Evolutionary conservation across 2,113 vertebrate species (phyloP).

Genomic region (Stomatorhinus ivindoensis): DNA sequence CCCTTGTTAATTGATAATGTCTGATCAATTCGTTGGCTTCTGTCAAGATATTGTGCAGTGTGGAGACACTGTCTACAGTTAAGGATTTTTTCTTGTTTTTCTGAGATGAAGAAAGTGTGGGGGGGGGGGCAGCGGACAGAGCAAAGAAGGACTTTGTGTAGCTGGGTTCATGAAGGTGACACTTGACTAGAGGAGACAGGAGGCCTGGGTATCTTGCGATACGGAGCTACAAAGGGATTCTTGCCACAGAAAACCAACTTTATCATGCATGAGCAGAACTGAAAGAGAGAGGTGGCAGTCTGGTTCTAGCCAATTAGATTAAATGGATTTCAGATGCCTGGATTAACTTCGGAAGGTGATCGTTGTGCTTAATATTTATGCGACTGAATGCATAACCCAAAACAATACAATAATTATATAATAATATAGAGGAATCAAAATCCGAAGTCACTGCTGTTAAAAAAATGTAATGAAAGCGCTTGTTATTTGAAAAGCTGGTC

Average conservation of each 20-base stretch:
- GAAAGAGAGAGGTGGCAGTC: neutral
- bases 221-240: slow-evolving; percentile 42
- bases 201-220: slow-evolving; percentile 60
- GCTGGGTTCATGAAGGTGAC: slow-evolving; percentile 30
- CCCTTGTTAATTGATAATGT: neutral
- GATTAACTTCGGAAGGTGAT: neutral
- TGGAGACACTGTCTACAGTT: neutral
- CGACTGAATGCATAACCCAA: neutral
- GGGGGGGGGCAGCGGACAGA: neutral
- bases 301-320: neutral
- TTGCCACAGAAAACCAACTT: slow-evolving; percentile 51
- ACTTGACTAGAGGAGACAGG: slow-evolving; percentile 48
- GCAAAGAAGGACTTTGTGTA: neutral
- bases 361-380: neutral
- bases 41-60: neutral
- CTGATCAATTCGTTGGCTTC: neutral
- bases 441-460: neutral
- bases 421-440: neutral
- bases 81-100: neutral
- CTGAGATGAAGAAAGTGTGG: no score
- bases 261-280: slow-evolving; percentile 51
- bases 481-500: neutral
- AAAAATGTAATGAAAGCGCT: neutral
- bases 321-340: neutral
- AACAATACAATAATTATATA: neutral